Base-by-base conservation (phyloP, 2,888 invertebrate species). In the Conus canariensis region DNA sequence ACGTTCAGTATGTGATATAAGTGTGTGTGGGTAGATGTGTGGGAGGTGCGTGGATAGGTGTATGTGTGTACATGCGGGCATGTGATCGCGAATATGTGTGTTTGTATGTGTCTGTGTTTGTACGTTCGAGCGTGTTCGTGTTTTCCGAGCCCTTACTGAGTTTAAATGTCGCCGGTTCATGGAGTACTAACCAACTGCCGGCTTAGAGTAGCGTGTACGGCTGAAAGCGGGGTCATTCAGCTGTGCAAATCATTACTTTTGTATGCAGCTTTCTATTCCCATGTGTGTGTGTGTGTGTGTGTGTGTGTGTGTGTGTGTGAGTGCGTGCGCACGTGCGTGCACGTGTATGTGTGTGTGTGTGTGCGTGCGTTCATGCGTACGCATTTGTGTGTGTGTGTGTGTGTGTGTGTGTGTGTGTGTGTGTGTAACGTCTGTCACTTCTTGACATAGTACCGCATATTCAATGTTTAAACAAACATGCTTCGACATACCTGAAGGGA, bases 351-450 rank as follows among this genome's bases (percentile, higher is more conserved):
- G 70, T 70, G 70, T 70, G 70, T 70, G 70, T 70, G 70, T 70
- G 70, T n/a, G 74, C 19, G n/a, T 74, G n/a, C 19, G n/a, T n/a
- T 30, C 30, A 30, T 80, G 30, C 12, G 77, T n/a, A n/a, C n/a
- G n/a, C n/a, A n/a, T n/a, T n/a, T n/a, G 70, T n/a, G 70, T 70
- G 70, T 70, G 70, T 70, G 70, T 74, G 74, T n/a, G 74, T 74
- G n/a, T 74, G n/a, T 74, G n/a, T n/a, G n/a, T n/a, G n/a, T 74
- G 74, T 74, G 74, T n/a, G n/a, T 74, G 74, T 74, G 74, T n/a
- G n/a, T 74, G 74, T 74, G 74, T n/a, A 4, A 45, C 2, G 45
- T 45, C 45, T 45, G 45, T 45, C 45, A 45, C 45, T 45, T 45
- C 45, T 45, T 45, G 45, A 45, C 45, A 45, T 45, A 45, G 45